A percentile compares a stretch with the other conserved stretches of the same genome.
These are phyloP conservation scores for Temnothorax curvispinosus DNA, from an alignment of 1,140 invertebrate species.

Conservation along the genomic window DNA sequence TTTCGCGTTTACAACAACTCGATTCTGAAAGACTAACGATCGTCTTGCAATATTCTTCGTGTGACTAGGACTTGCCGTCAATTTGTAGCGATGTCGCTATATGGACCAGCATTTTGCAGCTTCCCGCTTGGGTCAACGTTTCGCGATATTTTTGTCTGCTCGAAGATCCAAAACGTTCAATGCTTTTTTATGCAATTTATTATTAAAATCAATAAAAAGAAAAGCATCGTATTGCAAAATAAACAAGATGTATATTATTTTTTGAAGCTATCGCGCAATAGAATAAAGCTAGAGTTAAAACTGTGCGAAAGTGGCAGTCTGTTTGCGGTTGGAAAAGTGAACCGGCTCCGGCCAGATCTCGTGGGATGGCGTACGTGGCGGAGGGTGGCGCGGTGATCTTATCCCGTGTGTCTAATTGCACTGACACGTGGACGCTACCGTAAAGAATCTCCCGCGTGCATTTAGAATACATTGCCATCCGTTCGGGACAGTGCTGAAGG, in stretches of 20 bases:
- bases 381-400: constrained; percentile 64
- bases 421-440: constrained; percentile 77
- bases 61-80: background rate
- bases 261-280: background rate
- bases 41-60: background rate
- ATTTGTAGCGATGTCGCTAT: background rate
- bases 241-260: constrained; percentile 17
- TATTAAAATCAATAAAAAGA: background rate
- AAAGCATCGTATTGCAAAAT: background rate
- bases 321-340: constrained; percentile 42
- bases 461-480: constrained; percentile 79
- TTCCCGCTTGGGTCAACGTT: background rate
- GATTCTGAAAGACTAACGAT: background rate
- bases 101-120: background rate
- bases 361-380: background rate
- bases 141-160: background rate
- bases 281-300: background rate
- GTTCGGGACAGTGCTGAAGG: constrained; percentile 67
- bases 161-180: background rate
- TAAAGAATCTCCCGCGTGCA: constrained; percentile 77
- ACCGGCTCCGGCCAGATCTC: background rate
- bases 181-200: background rate
- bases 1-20: background rate
- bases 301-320: constrained; percentile 24
- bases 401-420: constrained; percentile 75